Evolutionary conservation across 1,140 invertebrate genomes (phyloP).

Genomic region (Goniozus legneri): DNA sequence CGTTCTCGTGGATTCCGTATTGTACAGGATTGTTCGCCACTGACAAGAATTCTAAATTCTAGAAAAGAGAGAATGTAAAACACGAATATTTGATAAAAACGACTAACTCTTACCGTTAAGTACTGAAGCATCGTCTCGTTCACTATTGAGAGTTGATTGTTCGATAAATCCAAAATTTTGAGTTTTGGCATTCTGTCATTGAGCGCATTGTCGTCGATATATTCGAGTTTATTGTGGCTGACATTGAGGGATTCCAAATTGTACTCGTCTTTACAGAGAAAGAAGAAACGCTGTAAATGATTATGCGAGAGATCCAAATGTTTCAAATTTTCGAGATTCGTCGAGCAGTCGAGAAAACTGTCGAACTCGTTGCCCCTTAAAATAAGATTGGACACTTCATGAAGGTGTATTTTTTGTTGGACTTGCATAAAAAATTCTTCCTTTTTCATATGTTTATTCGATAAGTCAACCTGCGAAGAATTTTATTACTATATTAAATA

Average conservation of each 20-base stretch:
- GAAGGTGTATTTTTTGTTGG: conserved; percentile 31
- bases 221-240: conserved; percentile 45
- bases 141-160: conserved; percentile 38
- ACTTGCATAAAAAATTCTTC: conserved; percentile 44
- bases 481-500: background rate
- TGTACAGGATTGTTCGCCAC: conserved; percentile 44
- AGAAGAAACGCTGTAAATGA: conserved; percentile 43
- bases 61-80: background rate
- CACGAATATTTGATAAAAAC: no score
- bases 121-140: conserved; percentile 49
- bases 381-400: conserved; percentile 39
- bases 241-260: conserved; percentile 43
- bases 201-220: conserved; percentile 44
- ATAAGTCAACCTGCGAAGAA: conserved; percentile 43
- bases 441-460: conserved; percentile 33
- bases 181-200: conserved; percentile 41
- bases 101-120: conserved; percentile 38
- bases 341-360: conserved; percentile 49
- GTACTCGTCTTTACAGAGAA: conserved; percentile 43
- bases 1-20: conserved; percentile 42
- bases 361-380: conserved; percentile 45
- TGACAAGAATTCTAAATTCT: conserved; percentile 43
- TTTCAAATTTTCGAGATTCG: conserved; percentile 33
- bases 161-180: conserved; percentile 44
- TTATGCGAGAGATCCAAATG: conserved; percentile 46